Evolutionary conservation across 1,140 invertebrate species (phyloP), one percentile per base, ranked within the genome.

Genomic region (Drosophila lacteicornis): DNA sequence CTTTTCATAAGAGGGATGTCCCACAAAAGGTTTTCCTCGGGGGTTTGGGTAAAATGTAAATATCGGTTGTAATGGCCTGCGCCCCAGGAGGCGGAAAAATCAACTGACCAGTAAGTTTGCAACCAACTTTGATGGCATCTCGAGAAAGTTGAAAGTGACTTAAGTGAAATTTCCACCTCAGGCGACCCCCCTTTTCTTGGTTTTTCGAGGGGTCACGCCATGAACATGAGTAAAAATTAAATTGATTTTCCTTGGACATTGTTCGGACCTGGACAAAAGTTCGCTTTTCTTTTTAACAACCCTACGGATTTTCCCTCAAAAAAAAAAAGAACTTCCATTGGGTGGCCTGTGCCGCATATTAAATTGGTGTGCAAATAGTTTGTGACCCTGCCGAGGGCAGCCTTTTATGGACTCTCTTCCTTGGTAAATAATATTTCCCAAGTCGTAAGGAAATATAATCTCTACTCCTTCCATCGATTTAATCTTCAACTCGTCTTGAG

Each of bases 161-260:
- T 87, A 87, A 87, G 84, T 87, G 84, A 87, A 87, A 88, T 87
- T 88, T 88, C 79, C 84, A 75, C 74, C 79, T 75, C 62, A 38
- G 63, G 79, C 71, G 38, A 50, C 56, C 36, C 53, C 17, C 25
- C 33, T 57, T 47, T 27, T 17, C 45, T 27, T 67, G 42, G 33
- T 15, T 38, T 59, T 45, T 46, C 12, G 53, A 60, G 57, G 49
- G 62, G 57, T 56, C 60, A 60, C 58, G 43, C 74, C 66, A 60
- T 81, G 84, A 80, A 81, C 84, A 88, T 76, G 77, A 83, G 80
- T 78, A 81, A 83, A 83, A 88, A 88, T 87, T 84, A 88, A 88
- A 88, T 88, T 88, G 84, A 88, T 88, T 88, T 88, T 88, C 49
- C 67, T 70, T 8, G 84, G 74, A 84, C 84, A 88, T 67, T 70